Conservation (phyloP, 2,797 vertebrate species). For the Rhynchonycteris naso region DNA sequence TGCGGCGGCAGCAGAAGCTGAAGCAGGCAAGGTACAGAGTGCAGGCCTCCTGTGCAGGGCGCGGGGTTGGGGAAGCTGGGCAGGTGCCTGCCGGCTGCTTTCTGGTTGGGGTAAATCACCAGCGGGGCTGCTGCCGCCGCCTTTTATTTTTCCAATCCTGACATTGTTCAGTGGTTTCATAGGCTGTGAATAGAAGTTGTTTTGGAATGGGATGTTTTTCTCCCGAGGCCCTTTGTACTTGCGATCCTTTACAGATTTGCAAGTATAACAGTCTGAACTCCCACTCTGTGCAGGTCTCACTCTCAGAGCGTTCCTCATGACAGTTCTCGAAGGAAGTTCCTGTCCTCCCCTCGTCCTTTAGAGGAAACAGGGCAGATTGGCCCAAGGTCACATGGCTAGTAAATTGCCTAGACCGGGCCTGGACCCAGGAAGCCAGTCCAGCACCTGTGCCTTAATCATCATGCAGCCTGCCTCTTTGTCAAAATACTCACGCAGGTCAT, state of each 20-base stretch:
- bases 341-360: not conserved
- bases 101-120: rapidly evolving
- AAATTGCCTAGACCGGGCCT: not conserved
- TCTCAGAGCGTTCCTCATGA: not conserved
- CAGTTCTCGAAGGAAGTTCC: not conserved
- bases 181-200: not conserved
- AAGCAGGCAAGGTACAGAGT: conserved; percentile 92
- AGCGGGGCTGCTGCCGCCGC: not conserved
- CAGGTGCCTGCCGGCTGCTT: rapidly evolving
- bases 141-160: not conserved
- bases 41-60: rapidly evolving
- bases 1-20: conserved; percentile 93
- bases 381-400: not conserved
- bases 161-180: not conserved
- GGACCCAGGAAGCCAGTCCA: not conserved
- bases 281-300: not conserved
- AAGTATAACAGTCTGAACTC: not conserved
- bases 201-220: not conserved
- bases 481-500: not conserved
- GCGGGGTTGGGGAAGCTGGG: rapidly evolving
- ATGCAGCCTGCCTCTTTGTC: not conserved
- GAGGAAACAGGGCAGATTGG: not conserved
- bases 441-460: not conserved
- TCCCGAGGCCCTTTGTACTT: not conserved
- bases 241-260: not conserved